phyloP scores from a whole-genome alignment of 2,797 vertebrate species.

The Capromys pilorides region DNA sequence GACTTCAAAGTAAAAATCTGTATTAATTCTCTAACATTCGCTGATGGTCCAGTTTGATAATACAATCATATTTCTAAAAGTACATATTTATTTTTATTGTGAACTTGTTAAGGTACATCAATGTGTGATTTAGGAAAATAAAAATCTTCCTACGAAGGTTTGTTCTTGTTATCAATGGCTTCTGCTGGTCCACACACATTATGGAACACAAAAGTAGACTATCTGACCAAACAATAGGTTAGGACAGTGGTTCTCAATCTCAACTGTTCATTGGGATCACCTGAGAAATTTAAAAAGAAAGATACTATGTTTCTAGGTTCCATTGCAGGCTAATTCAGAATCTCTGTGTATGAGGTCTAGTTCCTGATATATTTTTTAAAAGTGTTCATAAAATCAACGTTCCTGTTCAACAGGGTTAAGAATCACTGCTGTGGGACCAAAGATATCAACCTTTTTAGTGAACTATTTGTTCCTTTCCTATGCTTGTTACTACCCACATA shows the following conservation, averaged over 20 bases:
- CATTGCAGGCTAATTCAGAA: not conserved
- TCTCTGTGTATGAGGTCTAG: not conserved
- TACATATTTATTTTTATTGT: not conserved
- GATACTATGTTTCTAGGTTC: not conserved
- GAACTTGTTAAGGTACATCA: conserved; percentile 30
- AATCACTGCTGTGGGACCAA: not conserved
- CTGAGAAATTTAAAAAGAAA: not conserved
- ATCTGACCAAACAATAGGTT: not conserved
- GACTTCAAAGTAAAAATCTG: conserved; percentile 29
- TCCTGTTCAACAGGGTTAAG: not conserved
- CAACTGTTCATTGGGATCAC: not conserved
- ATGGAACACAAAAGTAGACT: not conserved
- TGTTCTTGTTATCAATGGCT: not conserved
- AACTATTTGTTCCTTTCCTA: not conserved
- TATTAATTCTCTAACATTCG: conserved; percentile 22
- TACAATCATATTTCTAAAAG: not conserved
- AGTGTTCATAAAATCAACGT: not conserved
- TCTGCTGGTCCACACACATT: not conserved
- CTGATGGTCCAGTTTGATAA: not conserved
- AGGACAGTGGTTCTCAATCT: not conserved
- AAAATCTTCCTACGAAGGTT: conserved; percentile 11
- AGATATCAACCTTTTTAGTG: not conserved
- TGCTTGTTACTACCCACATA: not conserved
- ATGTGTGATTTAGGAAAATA: not conserved
- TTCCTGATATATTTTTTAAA: conserved; percentile 32